Percentiles rank a stretch among this genome's conserved stretches.
These are phyloP conservation scores for Agrypnia vestita DNA, from an alignment of 1,140 invertebrate species.

Conservation along the genomic window DNA sequence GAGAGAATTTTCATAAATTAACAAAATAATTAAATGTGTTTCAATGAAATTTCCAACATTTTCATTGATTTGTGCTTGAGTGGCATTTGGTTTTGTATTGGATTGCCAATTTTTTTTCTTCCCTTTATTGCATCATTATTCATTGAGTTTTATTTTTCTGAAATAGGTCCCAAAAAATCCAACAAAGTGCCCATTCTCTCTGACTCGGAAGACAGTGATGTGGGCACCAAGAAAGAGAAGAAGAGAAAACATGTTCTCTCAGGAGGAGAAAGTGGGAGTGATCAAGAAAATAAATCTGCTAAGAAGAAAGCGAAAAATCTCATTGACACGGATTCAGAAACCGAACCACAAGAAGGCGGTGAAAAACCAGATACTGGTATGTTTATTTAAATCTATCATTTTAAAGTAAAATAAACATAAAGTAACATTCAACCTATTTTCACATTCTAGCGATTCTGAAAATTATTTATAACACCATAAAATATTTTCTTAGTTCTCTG, in stretches of 20 bases:
- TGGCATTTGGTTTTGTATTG: too few species aligned
- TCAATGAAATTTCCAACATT: too few species aligned
- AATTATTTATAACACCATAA: neutral
- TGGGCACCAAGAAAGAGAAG: slow-evolving; percentile 52
- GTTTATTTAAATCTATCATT: neutral
- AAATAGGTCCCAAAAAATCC: neutral
- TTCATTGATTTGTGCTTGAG: too few species aligned
- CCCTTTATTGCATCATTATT: too few species aligned
- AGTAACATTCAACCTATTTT: neutral
- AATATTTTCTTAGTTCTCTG: too few species aligned
- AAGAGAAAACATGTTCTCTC: slow-evolving; percentile 57
- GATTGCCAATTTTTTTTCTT: too few species aligned
- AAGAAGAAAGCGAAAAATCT: slow-evolving; percentile 64
- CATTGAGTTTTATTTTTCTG: neutral
- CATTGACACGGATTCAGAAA: slow-evolving; percentile 74
- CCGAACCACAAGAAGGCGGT: slow-evolving; percentile 66
- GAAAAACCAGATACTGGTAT: slow-evolving; percentile 58
- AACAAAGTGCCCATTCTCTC: slow-evolving; percentile 66
- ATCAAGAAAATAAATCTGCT: slow-evolving; percentile 65
- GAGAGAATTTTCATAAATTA: too few species aligned
- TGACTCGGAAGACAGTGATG: slow-evolving; percentile 72
- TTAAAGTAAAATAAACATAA: too few species aligned
- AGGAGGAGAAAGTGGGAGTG: slow-evolving; percentile 62
- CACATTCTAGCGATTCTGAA: neutral
- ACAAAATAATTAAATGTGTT: too few species aligned